These are phyloP conservation scores for Drosophila repletoides DNA, from an alignment of 1,140 invertebrate species.

Conservation along the genomic window DNA sequence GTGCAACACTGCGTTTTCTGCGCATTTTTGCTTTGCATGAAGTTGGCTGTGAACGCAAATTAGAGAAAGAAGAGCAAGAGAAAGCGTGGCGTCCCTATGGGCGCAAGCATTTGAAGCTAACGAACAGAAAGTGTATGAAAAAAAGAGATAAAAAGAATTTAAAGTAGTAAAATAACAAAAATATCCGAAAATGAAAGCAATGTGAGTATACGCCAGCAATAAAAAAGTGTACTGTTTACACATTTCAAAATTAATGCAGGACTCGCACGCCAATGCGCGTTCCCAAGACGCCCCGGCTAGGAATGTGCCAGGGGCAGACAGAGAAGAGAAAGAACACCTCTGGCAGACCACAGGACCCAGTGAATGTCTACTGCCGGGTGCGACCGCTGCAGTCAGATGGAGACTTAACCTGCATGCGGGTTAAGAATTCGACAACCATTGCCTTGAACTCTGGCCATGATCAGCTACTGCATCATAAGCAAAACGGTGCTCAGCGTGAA, in stretches of 20 bases:
- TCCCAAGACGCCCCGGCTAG: slow-evolving; percentile 51
- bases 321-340: slow-evolving; percentile 44
- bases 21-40: slow-evolving; percentile 10
- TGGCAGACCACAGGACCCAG: slow-evolving; percentile 83
- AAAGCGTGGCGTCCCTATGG: slow-evolving; percentile 65
- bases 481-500: slow-evolving; percentile 85
- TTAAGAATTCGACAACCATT: slow-evolving; percentile 87
- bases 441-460: slow-evolving; percentile 87
- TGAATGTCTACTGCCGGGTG: slow-evolving; percentile 93
- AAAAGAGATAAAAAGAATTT: neutral
- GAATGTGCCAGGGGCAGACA: slow-evolving; percentile 18
- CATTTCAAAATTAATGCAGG: slow-evolving; percentile 34
- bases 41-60: slow-evolving; percentile 15
- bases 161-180: slow-evolving; percentile 3
- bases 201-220: slow-evolving; percentile 44
- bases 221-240: no score
- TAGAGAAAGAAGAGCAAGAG: slow-evolving; percentile 5
- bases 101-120: slow-evolving; percentile 69
- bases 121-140: slow-evolving; percentile 21
- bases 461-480: slow-evolving; percentile 85
- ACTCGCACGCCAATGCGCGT: slow-evolving; percentile 74
- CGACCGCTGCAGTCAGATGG: slow-evolving; percentile 87
- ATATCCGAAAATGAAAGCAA: slow-evolving; percentile 57
- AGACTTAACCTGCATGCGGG: slow-evolving; percentile 88
- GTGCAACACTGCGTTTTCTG: neutral